These are phyloP conservation scores for Smittia sp. DNA, from an alignment of 2,888 invertebrate species.

Conservation along the genomic window DNA sequence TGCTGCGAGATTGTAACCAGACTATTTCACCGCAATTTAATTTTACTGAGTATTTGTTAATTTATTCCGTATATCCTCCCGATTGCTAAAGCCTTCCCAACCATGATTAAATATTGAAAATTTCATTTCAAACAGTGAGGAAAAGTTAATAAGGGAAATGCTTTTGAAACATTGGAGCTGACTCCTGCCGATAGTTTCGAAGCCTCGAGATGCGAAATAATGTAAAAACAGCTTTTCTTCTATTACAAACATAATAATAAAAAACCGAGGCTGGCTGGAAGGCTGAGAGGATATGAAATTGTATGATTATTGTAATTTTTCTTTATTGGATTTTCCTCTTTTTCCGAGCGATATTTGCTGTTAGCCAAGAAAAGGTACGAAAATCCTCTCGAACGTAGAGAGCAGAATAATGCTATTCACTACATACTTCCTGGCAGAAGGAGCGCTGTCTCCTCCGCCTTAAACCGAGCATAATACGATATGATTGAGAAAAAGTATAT, in stretches of 20 bases:
- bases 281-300: not conserved
- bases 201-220: not conserved
- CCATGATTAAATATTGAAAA: too few relatives aligned
- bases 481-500: not conserved
- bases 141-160: too few relatives aligned
- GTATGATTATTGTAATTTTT: conserved; percentile 21
- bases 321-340: conserved; percentile 11
- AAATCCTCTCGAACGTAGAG: not conserved
- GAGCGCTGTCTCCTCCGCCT: not conserved
- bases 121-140: too few relatives aligned
- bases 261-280: not conserved
- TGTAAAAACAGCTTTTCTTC: not conserved
- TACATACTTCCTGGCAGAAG: not conserved
- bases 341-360: not conserved
- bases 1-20: too few relatives aligned
- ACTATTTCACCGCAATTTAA: too few relatives aligned
- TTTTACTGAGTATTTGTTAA: too few relatives aligned
- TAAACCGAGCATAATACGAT: not conserved
- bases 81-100: too few relatives aligned
- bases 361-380: not conserved
- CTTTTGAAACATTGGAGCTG: too few relatives aligned
- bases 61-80: too few relatives aligned
- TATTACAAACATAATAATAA: not conserved
- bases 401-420: not conserved
- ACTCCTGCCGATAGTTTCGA: not conserved